Evolutionary conservation across 2,113 vertebrate species (phyloP).

Genomic region (Psilopsiagon aurifrons): DNA sequence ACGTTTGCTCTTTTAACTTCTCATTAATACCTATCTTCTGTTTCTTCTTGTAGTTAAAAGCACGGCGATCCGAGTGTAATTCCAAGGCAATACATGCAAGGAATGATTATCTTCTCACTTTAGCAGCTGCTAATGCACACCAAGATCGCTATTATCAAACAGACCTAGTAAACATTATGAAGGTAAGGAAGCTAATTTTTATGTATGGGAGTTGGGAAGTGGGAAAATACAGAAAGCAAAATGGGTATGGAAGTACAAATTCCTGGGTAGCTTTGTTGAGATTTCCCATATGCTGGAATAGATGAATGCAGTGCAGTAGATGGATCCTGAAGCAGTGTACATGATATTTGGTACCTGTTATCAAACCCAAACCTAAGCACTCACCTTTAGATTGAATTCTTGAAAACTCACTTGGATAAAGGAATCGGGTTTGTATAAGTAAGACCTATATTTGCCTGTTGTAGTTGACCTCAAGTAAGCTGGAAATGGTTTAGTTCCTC

Average conservation of each 20-base stretch:
- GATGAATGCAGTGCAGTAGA: not conserved
- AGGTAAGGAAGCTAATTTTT: conserved; percentile 72
- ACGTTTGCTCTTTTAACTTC: not conserved
- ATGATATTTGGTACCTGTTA: fast-evolving
- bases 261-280: not conserved
- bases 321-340: fast-evolving
- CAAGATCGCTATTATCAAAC: conserved; percentile 97
- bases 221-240: not conserved
- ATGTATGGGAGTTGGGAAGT: not conserved
- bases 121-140: conserved; percentile 96
- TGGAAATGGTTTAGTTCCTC: not conserved
- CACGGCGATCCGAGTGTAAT: conserved; percentile 93
- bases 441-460: not conserved
- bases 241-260: not conserved
- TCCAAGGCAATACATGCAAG: conserved; percentile 95
- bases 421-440: not conserved
- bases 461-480: not conserved
- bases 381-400: not conserved
- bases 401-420: not conserved
- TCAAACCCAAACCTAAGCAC: not conserved
- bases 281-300: fast-evolving
- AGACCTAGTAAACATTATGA: conserved; percentile 92
- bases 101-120: conserved; percentile 95
- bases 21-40: not conserved
- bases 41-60: conserved; percentile 88